Evolutionary conservation across 2,113 vertebrate genomes (phyloP).

Genomic region (Chitala chitala): DNA sequence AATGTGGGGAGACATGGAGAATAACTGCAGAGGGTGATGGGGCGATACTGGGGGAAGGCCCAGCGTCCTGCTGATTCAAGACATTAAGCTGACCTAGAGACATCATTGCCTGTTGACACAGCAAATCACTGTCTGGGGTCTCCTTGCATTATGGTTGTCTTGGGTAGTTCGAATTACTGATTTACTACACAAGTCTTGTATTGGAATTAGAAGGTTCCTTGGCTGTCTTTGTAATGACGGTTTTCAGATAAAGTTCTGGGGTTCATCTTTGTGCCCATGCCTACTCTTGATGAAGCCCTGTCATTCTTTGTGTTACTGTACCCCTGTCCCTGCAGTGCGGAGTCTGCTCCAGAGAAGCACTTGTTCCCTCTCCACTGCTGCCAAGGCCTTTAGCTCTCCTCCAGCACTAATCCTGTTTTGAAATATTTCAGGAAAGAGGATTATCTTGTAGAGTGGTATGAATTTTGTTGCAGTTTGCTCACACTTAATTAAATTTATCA

Average conservation of each 20-base stretch:
- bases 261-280: neutral
- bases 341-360: neutral
- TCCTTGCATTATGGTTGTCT: too few relatives aligned
- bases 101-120: too few relatives aligned
- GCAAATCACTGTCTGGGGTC: too few relatives aligned
- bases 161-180: neutral
- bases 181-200: too few relatives aligned
- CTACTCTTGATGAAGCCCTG: neutral
- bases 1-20: too few relatives aligned
- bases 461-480: conserved; percentile 44
- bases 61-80: too few relatives aligned
- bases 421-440: conserved; percentile 50
- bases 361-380: neutral
- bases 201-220: too few relatives aligned
- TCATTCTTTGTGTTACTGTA: neutral
- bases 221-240: neutral
- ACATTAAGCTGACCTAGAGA: too few relatives aligned
- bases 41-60: too few relatives aligned
- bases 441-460: conserved; percentile 42
- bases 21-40: too few relatives aligned
- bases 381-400: neutral
- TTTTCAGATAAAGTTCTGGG: neutral
- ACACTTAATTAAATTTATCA: conserved; percentile 59
- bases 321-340: neutral
- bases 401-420: conserved; percentile 49